phyloP scores from a whole-genome alignment of 2,888 invertebrate species.

The Sphaerophoria rueppellii region DNA sequence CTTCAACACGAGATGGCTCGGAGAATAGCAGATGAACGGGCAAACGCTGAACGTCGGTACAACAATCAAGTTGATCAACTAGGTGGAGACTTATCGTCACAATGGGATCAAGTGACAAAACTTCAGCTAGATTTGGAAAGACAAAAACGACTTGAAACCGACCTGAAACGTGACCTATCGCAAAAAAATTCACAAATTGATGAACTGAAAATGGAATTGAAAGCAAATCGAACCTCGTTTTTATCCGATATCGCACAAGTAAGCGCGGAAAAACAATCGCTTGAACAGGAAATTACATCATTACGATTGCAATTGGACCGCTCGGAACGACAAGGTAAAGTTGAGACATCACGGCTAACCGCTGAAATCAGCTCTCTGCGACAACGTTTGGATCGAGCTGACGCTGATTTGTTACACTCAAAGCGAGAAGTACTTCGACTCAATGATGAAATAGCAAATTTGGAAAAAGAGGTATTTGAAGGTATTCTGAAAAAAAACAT shows the following conservation, averaged over 20 bases:
- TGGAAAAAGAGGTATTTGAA: constrained; percentile 89
- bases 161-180: constrained; percentile 89
- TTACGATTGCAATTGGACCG: constrained; percentile 87
- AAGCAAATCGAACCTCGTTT: constrained; percentile 87
- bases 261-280: constrained; percentile 89
- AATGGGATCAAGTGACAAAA: constrained; percentile 91
- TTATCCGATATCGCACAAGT: constrained; percentile 90
- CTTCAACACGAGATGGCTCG: constrained; percentile 89
- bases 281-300: constrained; percentile 91
- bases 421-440: constrained; percentile 90
- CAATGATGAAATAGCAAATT: constrained; percentile 89
- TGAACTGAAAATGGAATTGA: constrained; percentile 90
- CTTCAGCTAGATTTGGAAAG: constrained; percentile 90
- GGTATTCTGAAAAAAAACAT: not conserved
- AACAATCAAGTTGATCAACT: constrained; percentile 90
- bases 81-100: constrained; percentile 89
- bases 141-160: constrained; percentile 89
- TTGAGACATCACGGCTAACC: constrained; percentile 89
- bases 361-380: constrained; percentile 89
- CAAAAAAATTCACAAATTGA: constrained; percentile 90
- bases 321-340: constrained; percentile 89
- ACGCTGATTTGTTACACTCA: constrained; percentile 91
- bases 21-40: constrained; percentile 87
- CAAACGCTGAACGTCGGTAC: constrained; percentile 88
- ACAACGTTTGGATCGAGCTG: constrained; percentile 89